phyloP scores from a whole-genome alignment of 1,140 invertebrate genomes.

The Drosophila melanogaster region Release_6_plus_ISO1_MT NT_033777.3:31758501-31759000 shows the following conservation, averaged over 20 bases:
- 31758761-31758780: not conserved
- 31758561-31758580: too few species aligned
- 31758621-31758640: not conserved
- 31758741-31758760: not conserved
- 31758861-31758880: constrained; percentile 23
- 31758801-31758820: not conserved
- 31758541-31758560: too few species aligned
- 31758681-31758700: constrained; percentile 1
- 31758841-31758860: constrained; percentile 2
- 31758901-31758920: constrained; percentile 35
- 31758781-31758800: not conserved
- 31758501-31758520: not conserved
- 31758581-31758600: too few species aligned
- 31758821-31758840: constrained; percentile 2
- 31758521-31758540: not conserved
- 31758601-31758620: not conserved
- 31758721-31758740: not conserved
- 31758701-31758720: not conserved
- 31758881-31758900: constrained; percentile 30
- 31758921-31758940: constrained; percentile 37
- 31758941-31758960: constrained; percentile 12
- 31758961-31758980: constrained; percentile 1
- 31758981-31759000: constrained; percentile 1
- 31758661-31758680: not conserved
- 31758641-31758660: not conserved